Percentiles rank a stretch among this genome's conserved stretches.
Evolutionary conservation across 64 coral and sea anemone species (phyloP).

Genomic region (Pocillopora verrucosa): DNA sequence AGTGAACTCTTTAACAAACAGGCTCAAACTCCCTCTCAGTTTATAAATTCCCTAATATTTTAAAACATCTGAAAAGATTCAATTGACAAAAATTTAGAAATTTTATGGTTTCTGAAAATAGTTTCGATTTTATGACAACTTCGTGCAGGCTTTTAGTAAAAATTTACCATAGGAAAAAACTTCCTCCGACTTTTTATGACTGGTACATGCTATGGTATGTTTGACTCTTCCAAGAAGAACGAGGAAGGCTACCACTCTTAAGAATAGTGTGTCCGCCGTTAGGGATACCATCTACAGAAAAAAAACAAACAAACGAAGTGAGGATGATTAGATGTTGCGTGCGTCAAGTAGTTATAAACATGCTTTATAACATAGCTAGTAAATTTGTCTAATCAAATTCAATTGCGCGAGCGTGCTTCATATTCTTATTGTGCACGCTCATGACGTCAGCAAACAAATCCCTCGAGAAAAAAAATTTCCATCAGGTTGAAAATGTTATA

Average conservation of each 20-base stretch:
- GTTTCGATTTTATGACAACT: not conserved
- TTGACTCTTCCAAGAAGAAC: not conserved
- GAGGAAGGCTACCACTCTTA: constrained; percentile 20
- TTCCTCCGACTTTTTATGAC: not conserved
- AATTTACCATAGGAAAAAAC: not conserved
- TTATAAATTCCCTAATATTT: not conserved
- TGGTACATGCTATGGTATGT: constrained; percentile 25
- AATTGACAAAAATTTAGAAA: not conserved
- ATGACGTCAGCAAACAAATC: too few species aligned
- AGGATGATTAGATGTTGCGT: not conserved
- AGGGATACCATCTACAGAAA: constrained; percentile 36
- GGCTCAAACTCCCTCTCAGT: not conserved
- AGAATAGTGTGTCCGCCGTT: constrained; percentile 61
- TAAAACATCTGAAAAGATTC: constrained; percentile 18
- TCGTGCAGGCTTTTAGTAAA: not conserved
- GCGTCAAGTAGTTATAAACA: not conserved
- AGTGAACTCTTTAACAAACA: not conserved
- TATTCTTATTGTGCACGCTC: too few species aligned
- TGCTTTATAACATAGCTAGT: not conserved
- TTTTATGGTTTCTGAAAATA: constrained; percentile 6
- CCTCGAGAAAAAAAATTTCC: too few species aligned
- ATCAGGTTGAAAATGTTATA: too few species aligned
- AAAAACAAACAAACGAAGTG: not conserved
- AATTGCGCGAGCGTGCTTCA: too few species aligned
- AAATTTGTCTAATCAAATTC: too few species aligned